These are phyloP conservation scores for Hydrophis major DNA, from an alignment of 2,797 vertebrate genomes.

Conservation along the genomic window DNA sequence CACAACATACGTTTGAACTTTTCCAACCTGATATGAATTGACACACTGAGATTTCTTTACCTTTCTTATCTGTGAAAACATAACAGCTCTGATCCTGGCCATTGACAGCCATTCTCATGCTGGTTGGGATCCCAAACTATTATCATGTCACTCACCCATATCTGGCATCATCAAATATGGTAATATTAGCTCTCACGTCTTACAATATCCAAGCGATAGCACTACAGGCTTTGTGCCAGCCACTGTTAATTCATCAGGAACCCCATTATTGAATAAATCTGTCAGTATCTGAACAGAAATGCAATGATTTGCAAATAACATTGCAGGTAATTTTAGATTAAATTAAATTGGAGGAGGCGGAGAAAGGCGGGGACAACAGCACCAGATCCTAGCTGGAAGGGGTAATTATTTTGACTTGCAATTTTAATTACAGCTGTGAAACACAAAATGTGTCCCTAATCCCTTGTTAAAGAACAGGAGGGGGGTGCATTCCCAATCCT, in stretches of 20 bases:
- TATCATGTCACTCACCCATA: conserved; percentile 28
- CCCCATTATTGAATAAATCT: conserved; percentile 23
- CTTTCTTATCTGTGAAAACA: neutral
- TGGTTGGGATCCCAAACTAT: conserved; percentile 32
- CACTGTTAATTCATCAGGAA: neutral
- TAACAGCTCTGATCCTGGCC: conserved; percentile 14
- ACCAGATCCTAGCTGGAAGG: conserved; percentile 21
- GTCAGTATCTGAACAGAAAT: conserved; percentile 22
- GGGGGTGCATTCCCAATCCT: neutral
- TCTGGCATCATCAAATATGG: neutral
- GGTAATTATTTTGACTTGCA: conserved; percentile 48
- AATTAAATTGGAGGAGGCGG: conserved; percentile 30
- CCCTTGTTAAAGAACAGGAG: neutral
- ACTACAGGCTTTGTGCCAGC: neutral
- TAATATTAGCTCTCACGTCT: neutral
- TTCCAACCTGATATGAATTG: neutral
- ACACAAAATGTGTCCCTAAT: neutral
- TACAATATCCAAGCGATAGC: neutral
- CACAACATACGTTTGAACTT: neutral
- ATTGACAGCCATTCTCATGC: conserved; percentile 31
- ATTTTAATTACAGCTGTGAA: conserved; percentile 49
- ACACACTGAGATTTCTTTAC: conserved; percentile 19
- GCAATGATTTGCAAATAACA: conserved; percentile 9
- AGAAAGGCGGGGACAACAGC: neutral
- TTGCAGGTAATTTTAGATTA: conserved; percentile 37